A percentile compares a stretch with the other conserved stretches of the same genome.
Evolutionary conservation across 2,888 invertebrate species (phyloP).

Genomic region (Drosophila anomalata): DNA sequence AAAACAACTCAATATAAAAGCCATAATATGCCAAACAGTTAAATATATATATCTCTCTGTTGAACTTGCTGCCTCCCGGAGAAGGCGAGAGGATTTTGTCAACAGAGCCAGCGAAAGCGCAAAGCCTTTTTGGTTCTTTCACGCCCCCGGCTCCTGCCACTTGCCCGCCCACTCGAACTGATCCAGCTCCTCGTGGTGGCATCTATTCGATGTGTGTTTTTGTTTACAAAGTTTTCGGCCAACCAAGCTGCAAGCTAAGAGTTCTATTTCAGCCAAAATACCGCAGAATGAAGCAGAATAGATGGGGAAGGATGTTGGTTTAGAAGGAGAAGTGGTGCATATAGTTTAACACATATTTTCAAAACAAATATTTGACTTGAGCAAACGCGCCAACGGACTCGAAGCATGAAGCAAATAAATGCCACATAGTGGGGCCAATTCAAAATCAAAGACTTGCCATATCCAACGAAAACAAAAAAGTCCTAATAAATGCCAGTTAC

Average conservation of each 20-base stretch:
- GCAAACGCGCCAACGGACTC: constrained; percentile 58
- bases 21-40: constrained; percentile 78
- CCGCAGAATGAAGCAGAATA: constrained; percentile 44
- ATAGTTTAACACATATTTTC: constrained; percentile 73
- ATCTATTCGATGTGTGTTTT: constrained; percentile 44
- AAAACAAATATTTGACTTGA: constrained; percentile 71
- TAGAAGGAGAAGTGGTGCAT: constrained; percentile 17
- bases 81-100: constrained; percentile 61
- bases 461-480: neutral
- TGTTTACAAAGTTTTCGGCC: constrained; percentile 63
- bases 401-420: constrained; percentile 27
- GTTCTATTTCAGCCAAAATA: constrained; percentile 38
- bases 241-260: constrained; percentile 41
- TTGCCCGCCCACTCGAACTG: neutral
- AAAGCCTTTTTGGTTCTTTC: constrained; percentile 27
- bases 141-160: neutral
- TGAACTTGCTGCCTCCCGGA: constrained; percentile 4
- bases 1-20: constrained; percentile 80
- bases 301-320: neutral
- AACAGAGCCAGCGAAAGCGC: constrained; percentile 49
- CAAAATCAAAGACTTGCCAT: neutral
- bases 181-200: constrained; percentile 20
- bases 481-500: neutral
- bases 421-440: constrained; percentile 11
- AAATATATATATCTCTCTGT: constrained; percentile 43